Evolutionary conservation across 2,113 vertebrate genomes (phyloP), one percentile per base, ranked within the genome.

Genomic region (Sorex araneus): DNA sequence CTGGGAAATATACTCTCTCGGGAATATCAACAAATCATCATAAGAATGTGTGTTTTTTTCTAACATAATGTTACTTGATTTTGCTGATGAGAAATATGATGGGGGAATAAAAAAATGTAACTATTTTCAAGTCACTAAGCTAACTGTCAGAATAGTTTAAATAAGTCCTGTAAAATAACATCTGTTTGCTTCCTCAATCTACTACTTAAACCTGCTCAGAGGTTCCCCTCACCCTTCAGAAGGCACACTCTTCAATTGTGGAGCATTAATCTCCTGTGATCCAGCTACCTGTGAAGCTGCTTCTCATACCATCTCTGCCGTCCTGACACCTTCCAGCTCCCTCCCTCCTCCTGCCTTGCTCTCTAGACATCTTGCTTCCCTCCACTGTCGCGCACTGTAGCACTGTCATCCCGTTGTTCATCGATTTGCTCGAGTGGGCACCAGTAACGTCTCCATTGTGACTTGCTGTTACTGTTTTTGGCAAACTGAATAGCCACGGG

Each of bases 21-120:
- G 32, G 7, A 94, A 87, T 28, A 54, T 83, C 18, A 54, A 78
- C 25, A 87, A 71, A 83, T 87, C 84, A 84, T 43, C 89, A 70
- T 82, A 32, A 87, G 70, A 78, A 76, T 8, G 34, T 30, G 8
- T 40, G 25, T 16, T 77, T 78, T 18, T 60, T 83, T 66, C 93
- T 83, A 71, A 91, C 15, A 82, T 40, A 30, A 83, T 25, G 32
- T 83, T 83, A 91, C 32, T 28, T 71, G 87, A 47, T 70, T n/a
- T 76, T 60, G 19, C 18, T 60, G 57, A 23, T 21, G 18, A 8
- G 57, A 60, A 60, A 60, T 60, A 5, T 60, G 77, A 43, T 45
- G 21, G 45, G 32, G 30, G 3, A 6, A 28, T 3, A 66, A 66
- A 66, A 63, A 69, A 79, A 76, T 36, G 71, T 32, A 85, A 54